Evolutionary conservation across 2,113 vertebrate species (phyloP), one percentile per base, ranked within the genome.

Genomic region (Elanus axillaris): DNA sequence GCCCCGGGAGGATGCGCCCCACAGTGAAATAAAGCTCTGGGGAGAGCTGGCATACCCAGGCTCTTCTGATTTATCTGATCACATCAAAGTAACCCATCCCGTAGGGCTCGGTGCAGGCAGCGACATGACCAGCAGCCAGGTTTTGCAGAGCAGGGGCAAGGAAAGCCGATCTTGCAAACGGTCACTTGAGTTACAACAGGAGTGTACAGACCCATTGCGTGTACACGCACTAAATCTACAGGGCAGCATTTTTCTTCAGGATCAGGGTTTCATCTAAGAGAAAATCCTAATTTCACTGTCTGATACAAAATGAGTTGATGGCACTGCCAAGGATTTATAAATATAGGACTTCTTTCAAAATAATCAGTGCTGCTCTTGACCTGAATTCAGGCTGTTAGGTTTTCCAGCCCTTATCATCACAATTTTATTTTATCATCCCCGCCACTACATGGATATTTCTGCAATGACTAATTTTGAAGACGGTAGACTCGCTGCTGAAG

Each of bases 391-490:
- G 18, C 59, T 86, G 73, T 72, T 83, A n/a, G n/a, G 50, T 59
- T 96, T 96, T 78, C 66, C 88, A 93, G 95, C 69, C 40, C 8
- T 11, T 36, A 58, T 93, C 67, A 94, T 53, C 45, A 91, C 26
- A 15, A 77, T 73, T 97, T 97, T 78, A 95, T 93, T 96, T 97
- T 83, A 86, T 55, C 91, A 56, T 74, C 73, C 90, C 43, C 8
- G 3, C 53, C 88, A 83, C 84, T 94, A 58, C 67, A 79, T 9
- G 88, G 67, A 88, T 94, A 94, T 96, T 96, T 93, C 66, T 91
- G 74, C 64, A 89, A 67, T 91, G 87, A 95, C 96, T 97, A 92
- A 96, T 97, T 97, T 90, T 84, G 95, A 96, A 94, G 79, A 45
- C 16, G 21, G 85, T 36, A 83, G 86, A 50, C 60, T 90, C 8